Conservation (phyloP, 2,888 invertebrate genomes). For the Apodemia hepburni region DNA sequence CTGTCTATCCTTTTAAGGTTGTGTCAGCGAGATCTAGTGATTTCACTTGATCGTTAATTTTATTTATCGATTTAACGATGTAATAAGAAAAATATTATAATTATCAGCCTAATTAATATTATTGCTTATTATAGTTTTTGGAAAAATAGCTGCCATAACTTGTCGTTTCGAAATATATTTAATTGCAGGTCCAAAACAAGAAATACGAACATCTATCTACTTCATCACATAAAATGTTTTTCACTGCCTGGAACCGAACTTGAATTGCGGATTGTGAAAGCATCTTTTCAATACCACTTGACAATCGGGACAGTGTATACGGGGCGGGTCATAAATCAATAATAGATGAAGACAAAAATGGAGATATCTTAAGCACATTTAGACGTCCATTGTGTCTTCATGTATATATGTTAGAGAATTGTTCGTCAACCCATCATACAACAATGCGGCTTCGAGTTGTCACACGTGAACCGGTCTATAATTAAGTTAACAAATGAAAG, state of each 20-base stretch:
- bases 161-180: too few species aligned
- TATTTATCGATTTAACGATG: neutral
- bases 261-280: too few species aligned
- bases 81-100: neutral
- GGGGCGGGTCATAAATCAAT: too few species aligned
- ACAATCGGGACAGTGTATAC: too few species aligned
- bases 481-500: conserved; percentile 46
- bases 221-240: too few species aligned
- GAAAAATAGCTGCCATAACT: too few species aligned
- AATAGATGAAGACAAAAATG: too few species aligned
- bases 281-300: too few species aligned
- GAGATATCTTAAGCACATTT: conserved; percentile 30
- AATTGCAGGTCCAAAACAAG: too few species aligned
- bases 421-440: conserved; percentile 43
- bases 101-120: neutral
- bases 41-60: conserved; percentile 28
- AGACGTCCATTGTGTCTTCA: conserved; percentile 44
- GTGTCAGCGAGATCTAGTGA: conserved; percentile 26
- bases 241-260: too few species aligned
- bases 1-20: conserved; percentile 29
- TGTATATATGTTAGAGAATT: conserved; percentile 42
- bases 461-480: conserved; percentile 46
- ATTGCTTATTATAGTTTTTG: neutral
- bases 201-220: too few species aligned
- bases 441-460: conserved; percentile 45